Percentiles rank a stretch among this genome's conserved stretches.
These are phyloP conservation scores for Caenorhabditis zanzibari DNA, from an alignment of 2,888 invertebrate genomes.

Conservation along the genomic window DNA sequence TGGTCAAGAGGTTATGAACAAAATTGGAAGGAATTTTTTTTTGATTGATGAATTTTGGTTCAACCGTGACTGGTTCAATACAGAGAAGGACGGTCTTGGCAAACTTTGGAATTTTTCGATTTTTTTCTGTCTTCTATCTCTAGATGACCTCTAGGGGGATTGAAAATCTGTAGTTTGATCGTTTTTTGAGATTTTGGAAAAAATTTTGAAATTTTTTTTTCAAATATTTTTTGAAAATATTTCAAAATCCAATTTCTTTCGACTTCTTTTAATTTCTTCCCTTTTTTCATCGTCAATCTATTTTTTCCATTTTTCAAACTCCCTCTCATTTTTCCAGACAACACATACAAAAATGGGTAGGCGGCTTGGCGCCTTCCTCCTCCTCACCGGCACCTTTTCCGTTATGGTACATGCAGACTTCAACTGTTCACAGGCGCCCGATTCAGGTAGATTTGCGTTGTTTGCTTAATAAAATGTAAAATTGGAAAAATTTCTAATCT, in stretches of 20 bases:
- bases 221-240: no score
- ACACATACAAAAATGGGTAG: constrained; percentile 55
- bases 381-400: constrained; percentile 25
- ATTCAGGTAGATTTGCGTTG: constrained; percentile 31
- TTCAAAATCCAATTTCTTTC: no score
- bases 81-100: no score
- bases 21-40: constrained; percentile 3
- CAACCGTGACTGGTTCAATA: neutral
- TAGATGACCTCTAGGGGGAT: neutral
- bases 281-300: neutral
- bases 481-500: no score
- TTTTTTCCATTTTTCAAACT: neutral
- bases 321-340: neutral
- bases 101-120: no score
- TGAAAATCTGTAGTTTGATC: neutral
- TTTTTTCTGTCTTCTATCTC: neutral
- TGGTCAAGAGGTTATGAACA: constrained; percentile 35
- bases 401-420: constrained; percentile 44
- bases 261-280: no score
- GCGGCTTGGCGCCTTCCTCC: constrained; percentile 58
- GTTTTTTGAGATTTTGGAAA: neutral
- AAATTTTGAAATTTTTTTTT: no score
- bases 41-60: neutral
- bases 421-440: constrained; percentile 59
- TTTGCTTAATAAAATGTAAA: no score